These are phyloP conservation scores for Euphonia xanthogaster DNA, from an alignment of 2,797 vertebrate genomes.

Conservation along the genomic window DNA sequence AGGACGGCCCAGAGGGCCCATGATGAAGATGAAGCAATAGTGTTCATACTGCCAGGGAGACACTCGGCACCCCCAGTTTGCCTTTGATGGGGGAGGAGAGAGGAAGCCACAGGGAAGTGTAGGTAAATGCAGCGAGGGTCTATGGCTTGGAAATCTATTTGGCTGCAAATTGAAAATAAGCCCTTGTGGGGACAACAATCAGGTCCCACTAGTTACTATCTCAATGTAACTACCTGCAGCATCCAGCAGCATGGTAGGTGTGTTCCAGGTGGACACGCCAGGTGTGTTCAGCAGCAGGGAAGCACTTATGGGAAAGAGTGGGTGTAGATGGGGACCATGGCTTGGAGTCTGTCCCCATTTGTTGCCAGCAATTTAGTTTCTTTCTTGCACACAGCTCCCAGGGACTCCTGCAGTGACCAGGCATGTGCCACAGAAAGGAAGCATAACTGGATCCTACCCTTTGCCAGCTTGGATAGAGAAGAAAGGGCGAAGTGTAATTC, in stretches of 20 bases:
- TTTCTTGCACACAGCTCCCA: background rate
- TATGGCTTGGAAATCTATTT: slow-evolving; percentile 76
- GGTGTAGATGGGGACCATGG: slow-evolving; percentile 3
- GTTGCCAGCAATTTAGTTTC: background rate
- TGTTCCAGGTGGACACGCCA: slow-evolving; percentile 58
- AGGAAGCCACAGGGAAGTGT: slow-evolving; percentile 16
- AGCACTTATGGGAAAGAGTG: slow-evolving; percentile 63
- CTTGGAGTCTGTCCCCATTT: slow-evolving; percentile 18
- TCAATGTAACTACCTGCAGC: slow-evolving; percentile 58
- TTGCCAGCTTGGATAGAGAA: background rate
- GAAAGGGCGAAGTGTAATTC: background rate
- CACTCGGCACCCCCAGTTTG: slow-evolving; percentile 44
- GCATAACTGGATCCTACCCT: background rate
- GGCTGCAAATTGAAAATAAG: slow-evolving; percentile 74
- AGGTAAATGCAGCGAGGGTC: slow-evolving; percentile 50
- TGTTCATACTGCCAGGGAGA: slow-evolving; percentile 39
- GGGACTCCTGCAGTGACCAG: background rate
- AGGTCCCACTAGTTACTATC: slow-evolving; percentile 69
- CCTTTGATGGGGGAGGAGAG: background rate
- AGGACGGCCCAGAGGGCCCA: background rate
- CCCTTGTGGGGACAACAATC: slow-evolving; percentile 68
- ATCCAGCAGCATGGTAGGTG: slow-evolving; percentile 66
- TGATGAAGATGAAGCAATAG: slow-evolving; percentile 33
- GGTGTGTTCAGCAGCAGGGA: slow-evolving; percentile 65
- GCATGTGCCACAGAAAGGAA: background rate